Base-by-base conservation (phyloP, 2,797 vertebrate genomes). In the Manis crassicaudata region DNA sequence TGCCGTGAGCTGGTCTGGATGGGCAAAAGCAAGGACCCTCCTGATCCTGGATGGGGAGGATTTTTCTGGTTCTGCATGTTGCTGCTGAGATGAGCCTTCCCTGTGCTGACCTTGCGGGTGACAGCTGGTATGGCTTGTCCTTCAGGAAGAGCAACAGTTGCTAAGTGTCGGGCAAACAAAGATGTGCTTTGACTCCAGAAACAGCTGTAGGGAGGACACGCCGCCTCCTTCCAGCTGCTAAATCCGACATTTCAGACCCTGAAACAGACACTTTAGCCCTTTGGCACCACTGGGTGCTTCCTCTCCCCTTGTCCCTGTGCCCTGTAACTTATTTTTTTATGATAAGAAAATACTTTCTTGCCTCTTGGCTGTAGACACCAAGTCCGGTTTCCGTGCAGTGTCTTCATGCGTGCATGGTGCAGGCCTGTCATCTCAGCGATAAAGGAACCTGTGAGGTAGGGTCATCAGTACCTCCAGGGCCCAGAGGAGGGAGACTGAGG, bases 91-190 rank as follows among this genome's bases (percentile, higher is more conserved):
- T 60, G 97, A 96, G 85, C 96, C 97, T 97, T 95, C 86, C 92
- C 92, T 95, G 94, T 68, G 83, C 88, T 0, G 7, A 43, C 98
- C 97, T 97, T 97, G 98, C 98, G 91, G 97, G 97, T 96, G 97
- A 98, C 98, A 98, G 98, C 98, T 98, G 98, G 97, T 96, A 94
- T 86, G 1, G 85, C 96, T 97, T 97, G 96, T 98, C 98, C 98
- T 98, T 0, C 54, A 93, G 88, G 98, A 98, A 97, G 97, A 98
- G 98, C 94, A 96, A 95, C 98, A 97, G 98, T 98, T 98, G 98
- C 98, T 98, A 96, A 97, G 98, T 97, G 98, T 97, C 94, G 0
- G 60, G 95, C 96, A 98, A 98, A 99, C 98, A 99, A 98, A 99
- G 98, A 98, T 98, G 90, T 80, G 95, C 98, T 98, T 98, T 98